Conservation (phyloP, 2,113 vertebrate genomes). For the Anseranas semipalmata region DNA sequence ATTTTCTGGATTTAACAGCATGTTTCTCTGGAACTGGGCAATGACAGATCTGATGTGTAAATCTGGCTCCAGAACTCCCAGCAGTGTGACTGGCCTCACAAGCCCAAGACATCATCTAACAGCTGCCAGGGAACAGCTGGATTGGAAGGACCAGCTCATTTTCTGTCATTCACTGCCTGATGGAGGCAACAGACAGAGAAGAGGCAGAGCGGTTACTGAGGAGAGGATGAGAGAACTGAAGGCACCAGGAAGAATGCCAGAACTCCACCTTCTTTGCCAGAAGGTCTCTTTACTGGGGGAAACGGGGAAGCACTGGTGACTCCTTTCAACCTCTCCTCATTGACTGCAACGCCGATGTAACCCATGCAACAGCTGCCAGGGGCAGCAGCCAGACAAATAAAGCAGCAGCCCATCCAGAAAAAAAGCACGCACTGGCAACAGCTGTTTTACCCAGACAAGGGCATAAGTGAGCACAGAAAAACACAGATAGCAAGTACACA, state of each 20-base stretch:
- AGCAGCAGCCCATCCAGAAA: not conserved
- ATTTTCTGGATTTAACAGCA: not conserved
- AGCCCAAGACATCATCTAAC: not conserved
- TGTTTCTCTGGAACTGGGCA: not conserved
- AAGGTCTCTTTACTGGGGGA: not conserved
- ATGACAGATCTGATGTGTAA: not conserved
- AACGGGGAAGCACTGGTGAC: not conserved
- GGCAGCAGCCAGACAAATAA: not conserved
- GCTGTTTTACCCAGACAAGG: not conserved
- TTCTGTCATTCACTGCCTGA: not conserved
- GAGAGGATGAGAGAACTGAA: not conserved
- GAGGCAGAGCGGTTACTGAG: not conserved
- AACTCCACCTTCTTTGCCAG: not conserved
- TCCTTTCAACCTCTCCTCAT: not conserved
- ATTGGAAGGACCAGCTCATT: not conserved
- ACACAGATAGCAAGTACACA: not conserved
- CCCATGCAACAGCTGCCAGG: not conserved
- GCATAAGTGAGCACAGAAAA: not conserved
- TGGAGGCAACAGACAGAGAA: not conserved
- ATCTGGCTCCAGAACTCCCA: not conserved
- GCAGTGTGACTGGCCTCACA: not conserved
- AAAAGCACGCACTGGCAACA: not conserved
- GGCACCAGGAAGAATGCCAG: not conserved
- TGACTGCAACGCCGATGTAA: not conserved
- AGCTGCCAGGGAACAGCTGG: not conserved